phyloP scores from a whole-genome alignment of 2,113 vertebrate genomes.

The Gambusia holbrooki region DNA sequence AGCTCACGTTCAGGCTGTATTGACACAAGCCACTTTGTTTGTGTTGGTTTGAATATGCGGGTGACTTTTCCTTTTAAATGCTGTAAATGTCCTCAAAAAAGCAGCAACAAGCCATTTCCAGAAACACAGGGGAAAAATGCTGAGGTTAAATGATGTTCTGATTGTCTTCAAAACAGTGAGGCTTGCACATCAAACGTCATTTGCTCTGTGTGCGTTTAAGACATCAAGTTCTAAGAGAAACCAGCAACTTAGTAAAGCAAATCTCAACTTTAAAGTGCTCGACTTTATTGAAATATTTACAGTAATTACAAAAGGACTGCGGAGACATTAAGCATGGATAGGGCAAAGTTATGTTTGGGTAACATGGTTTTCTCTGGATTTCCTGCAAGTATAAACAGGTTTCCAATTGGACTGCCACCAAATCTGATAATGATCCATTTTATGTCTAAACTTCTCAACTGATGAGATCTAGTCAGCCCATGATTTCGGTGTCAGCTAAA shows the following conservation, averaged over 20 bases:
- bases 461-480: constrained; percentile 34
- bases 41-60: background rate
- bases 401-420: background rate
- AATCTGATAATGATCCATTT: constrained; percentile 21
- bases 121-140: too few species aligned
- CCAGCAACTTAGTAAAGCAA: constrained; percentile 20
- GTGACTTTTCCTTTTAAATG: background rate
- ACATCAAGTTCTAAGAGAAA: background rate
- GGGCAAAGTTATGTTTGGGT: too few species aligned
- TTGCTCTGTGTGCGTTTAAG: background rate
- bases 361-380: background rate
- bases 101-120: background rate
- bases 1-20: background rate
- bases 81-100: background rate
- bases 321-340: too few species aligned
- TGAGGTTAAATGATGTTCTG: too few species aligned
- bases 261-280: constrained; percentile 15
- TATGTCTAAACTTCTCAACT: constrained; percentile 30
- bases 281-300: constrained; percentile 29
- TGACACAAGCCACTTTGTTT: background rate
- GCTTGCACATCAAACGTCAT: background rate
- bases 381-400: constrained; percentile 25
- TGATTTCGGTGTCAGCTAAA: constrained; percentile 39
- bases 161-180: background rate
- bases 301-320: constrained; percentile 2